These are phyloP conservation scores for Acrocyrtus sp. DNA, from an alignment of 2,888 invertebrate species.

Conservation along the genomic window DNA sequence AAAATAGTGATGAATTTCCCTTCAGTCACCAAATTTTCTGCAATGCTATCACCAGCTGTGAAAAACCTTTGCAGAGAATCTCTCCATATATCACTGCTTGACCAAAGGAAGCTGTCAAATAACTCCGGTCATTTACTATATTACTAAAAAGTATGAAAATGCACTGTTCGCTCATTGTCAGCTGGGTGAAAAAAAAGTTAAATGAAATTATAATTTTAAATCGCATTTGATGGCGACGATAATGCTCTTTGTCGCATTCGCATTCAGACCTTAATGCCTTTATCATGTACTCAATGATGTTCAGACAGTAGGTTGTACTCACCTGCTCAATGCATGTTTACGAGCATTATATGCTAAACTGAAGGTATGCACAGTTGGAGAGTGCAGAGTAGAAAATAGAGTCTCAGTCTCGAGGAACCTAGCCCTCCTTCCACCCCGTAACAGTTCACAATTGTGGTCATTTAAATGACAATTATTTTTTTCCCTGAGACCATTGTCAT, in stretches of 20 bases:
- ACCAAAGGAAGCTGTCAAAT: conserved; percentile 19
- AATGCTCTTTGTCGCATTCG: conserved; percentile 12
- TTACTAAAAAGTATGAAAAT: neutral
- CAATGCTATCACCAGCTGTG: conserved; percentile 5
- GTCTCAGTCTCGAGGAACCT: neutral
- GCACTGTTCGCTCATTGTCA: conserved; percentile 4
- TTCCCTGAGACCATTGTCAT: conserved; percentile 40
- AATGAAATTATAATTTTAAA: conserved; percentile 27
- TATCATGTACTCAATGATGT: too few relatives aligned
- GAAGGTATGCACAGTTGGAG: too few relatives aligned
- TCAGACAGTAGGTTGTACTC: too few relatives aligned
- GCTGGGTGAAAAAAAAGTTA: neutral
- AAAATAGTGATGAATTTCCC: neutral
- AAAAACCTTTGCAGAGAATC: neutral
- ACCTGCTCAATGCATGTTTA: neutral
- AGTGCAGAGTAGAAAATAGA: neutral
- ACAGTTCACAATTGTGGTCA: too few relatives aligned
- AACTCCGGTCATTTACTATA: neutral
- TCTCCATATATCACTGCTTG: conserved; percentile 1
- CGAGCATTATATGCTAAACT: neutral
- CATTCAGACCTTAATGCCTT: too few relatives aligned
- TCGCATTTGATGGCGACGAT: neutral
- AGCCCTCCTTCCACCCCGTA: too few relatives aligned
- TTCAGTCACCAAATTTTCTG: neutral
- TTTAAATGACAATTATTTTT: conserved; percentile 38